These are phyloP conservation scores for Deroptyus accipitrinus DNA, from an alignment of 2,113 vertebrate genomes.

Conservation along the genomic window DNA sequence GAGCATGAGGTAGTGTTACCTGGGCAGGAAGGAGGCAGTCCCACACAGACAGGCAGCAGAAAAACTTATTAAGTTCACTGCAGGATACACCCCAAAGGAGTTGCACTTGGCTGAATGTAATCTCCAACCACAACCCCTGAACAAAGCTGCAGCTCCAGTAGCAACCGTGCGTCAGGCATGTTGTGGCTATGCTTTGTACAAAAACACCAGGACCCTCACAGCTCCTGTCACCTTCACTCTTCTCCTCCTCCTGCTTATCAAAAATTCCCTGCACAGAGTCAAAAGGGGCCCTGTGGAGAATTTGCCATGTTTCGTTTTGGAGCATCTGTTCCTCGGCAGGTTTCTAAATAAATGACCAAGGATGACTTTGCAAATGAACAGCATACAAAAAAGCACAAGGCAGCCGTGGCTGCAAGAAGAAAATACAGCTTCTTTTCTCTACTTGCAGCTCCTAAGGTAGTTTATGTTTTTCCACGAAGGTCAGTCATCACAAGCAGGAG, in stretches of 20 bases:
- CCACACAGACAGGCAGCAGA: not conserved
- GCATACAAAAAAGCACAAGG: not conserved
- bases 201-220: not conserved
- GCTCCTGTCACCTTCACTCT: not conserved
- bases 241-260: not conserved
- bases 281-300: fast-evolving
- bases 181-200: not conserved
- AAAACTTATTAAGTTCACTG: not conserved
- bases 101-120: not conserved
- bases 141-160: not conserved
- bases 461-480: not conserved
- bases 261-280: not conserved
- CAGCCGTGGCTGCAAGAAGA: not conserved
- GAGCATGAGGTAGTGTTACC: not conserved
- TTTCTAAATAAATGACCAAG: not conserved
- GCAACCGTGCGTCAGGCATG: fast-evolving
- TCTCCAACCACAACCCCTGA: not conserved
- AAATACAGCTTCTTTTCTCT: not conserved
- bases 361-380: not conserved
- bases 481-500: not conserved
- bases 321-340: not conserved
- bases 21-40: not conserved
- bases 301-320: fast-evolving
- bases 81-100: not conserved
- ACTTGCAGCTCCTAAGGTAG: not conserved